phyloP scores from a whole-genome alignment of 2,797 vertebrate species.

The Novumbra hubbsi region DNA sequence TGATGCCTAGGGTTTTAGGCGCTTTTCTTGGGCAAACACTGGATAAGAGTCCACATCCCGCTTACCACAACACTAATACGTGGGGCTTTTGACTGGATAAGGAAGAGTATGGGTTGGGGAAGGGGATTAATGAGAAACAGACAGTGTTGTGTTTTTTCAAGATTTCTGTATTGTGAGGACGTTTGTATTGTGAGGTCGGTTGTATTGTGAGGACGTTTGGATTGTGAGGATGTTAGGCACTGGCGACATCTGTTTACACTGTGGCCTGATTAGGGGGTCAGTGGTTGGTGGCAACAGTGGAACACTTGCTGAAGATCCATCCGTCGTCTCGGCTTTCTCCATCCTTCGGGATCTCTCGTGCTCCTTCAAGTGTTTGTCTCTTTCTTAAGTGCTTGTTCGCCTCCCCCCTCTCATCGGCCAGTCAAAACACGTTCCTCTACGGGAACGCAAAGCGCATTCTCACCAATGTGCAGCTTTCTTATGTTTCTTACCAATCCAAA shows the following conservation, averaged over 20 bases:
- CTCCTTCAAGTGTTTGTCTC: slow-evolving; percentile 48
- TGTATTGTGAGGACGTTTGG: slow-evolving; percentile 69
- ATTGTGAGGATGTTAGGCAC: slow-evolving; percentile 62
- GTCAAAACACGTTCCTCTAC: slow-evolving; percentile 47
- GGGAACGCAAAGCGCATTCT: slow-evolving; percentile 54
- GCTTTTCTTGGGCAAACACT: slow-evolving; percentile 75
- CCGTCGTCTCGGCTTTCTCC: slow-evolving; percentile 36
- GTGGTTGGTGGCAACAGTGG: slow-evolving; percentile 62
- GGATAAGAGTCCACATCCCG: slow-evolving; percentile 78
- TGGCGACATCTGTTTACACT: slow-evolving; percentile 69
- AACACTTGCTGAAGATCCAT: slow-evolving; percentile 62
- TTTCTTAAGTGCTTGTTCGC: slow-evolving; percentile 53
- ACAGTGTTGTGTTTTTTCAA: slow-evolving; percentile 51
- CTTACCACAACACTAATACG: slow-evolving; percentile 74
- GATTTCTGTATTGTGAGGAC: slow-evolving; percentile 66
- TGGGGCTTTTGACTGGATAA: slow-evolving; percentile 69
- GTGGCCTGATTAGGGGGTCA: slow-evolving; percentile 73
- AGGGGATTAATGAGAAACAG: slow-evolving; percentile 75
- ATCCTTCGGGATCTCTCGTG: slow-evolving; percentile 1
- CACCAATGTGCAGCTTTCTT: slow-evolving; percentile 47
- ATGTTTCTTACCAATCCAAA: slow-evolving; percentile 38
- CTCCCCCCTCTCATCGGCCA: slow-evolving; percentile 39
- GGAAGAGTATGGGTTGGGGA: slow-evolving; percentile 64
- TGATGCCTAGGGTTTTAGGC: slow-evolving; percentile 70
- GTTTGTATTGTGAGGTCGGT: slow-evolving; percentile 69